phyloP scores from a whole-genome alignment of 2,113 vertebrate genomes.

The Leptocoma aspasia region DNA sequence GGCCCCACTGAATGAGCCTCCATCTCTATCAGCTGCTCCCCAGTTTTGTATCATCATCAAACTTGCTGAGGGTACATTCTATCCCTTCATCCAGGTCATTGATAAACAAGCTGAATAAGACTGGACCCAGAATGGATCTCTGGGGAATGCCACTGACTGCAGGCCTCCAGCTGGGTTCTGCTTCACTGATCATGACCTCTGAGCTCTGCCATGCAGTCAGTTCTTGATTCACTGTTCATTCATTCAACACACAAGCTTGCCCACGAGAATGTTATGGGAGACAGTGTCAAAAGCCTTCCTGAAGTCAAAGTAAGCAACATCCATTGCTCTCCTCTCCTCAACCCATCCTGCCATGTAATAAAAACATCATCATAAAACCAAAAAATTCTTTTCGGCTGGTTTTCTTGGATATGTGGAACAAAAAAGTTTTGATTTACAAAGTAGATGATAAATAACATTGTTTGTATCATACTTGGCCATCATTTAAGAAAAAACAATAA shows the following conservation, averaged over 20 bases:
- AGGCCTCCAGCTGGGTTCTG: not conserved
- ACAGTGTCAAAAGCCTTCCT: not conserved
- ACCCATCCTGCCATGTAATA: not conserved
- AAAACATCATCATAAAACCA: not conserved
- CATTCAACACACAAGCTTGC: not conserved
- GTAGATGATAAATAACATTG: not conserved
- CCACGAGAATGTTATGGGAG: too few species aligned
- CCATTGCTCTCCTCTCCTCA: not conserved
- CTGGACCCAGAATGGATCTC: rapidly evolving
- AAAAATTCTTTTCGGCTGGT: not conserved
- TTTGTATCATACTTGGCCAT: not conserved
- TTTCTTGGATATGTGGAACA: not conserved
- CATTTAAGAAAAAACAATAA: not conserved
- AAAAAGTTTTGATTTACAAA: not conserved
- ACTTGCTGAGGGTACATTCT: not conserved
- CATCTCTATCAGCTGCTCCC: not conserved
- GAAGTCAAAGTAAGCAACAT: not conserved
- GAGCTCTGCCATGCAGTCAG: not conserved
- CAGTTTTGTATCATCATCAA: not conserved
- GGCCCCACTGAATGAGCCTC: not conserved
- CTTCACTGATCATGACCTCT: not conserved
- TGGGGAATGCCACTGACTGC: not conserved
- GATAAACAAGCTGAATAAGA: too few species aligned
- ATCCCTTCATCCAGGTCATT: too few species aligned
- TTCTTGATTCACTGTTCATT: not conserved